Conservation (phyloP, 2,113 vertebrate species). For the Centropus unirufus region DNA sequence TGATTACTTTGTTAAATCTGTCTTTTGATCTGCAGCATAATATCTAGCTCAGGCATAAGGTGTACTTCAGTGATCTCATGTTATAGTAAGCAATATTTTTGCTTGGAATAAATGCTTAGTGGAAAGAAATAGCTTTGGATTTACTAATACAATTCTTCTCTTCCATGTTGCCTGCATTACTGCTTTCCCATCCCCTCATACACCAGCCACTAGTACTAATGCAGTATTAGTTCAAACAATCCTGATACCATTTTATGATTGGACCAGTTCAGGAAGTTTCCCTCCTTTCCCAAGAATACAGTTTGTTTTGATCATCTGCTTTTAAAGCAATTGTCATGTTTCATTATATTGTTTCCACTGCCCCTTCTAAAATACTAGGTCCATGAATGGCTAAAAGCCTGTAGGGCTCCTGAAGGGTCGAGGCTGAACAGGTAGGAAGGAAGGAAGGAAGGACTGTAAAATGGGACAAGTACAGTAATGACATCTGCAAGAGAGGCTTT, state of each 20-base stretch:
- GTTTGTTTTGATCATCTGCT: background rate
- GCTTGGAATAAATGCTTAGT: background rate
- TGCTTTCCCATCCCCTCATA: background rate
- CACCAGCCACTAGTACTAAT: background rate
- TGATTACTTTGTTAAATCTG: background rate
- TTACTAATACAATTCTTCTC: background rate
- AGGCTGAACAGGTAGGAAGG: background rate
- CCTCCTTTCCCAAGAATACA: background rate
- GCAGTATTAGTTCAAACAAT: background rate
- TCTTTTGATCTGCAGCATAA: background rate
- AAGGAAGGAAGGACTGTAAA: background rate
- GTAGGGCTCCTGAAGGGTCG: background rate
- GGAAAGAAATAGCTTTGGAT: background rate
- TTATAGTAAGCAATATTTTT: background rate
- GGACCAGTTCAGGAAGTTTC: background rate
- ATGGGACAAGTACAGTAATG: background rate
- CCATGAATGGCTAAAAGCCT: background rate
- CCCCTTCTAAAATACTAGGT: background rate
- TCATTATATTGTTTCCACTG: background rate
- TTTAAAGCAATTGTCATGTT: background rate
- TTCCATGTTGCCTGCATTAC: background rate
- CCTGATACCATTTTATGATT: background rate
- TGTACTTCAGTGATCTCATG: background rate
- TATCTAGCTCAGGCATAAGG: background rate
- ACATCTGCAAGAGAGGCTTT: background rate